phyloP scores from a whole-genome alignment of 2,797 vertebrate genomes.

The Gymnodraco acuticeps region DNA sequence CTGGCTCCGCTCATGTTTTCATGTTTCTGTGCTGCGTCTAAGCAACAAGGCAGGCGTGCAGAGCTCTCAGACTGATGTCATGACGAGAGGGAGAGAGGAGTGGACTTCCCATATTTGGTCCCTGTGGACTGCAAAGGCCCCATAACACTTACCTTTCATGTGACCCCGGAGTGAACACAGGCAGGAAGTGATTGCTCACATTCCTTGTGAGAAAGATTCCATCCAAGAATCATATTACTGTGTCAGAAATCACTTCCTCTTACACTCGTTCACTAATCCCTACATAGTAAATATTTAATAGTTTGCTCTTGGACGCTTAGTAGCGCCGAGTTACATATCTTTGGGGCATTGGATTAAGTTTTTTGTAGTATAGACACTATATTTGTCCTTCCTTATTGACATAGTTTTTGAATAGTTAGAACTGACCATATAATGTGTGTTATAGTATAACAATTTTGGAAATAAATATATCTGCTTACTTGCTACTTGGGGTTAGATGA shows the following conservation, averaged over 20 bases:
- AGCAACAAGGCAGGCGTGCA: slow-evolving; percentile 72
- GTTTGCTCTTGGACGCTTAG: background rate
- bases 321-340: too few species aligned
- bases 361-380: background rate
- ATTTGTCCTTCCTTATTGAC: background rate
- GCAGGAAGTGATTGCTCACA: slow-evolving; percentile 56
- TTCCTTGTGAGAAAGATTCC: slow-evolving; percentile 38
- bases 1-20: slow-evolving; percentile 68
- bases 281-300: background rate
- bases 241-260: background rate
- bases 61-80: slow-evolving; percentile 73
- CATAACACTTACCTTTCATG: slow-evolving; percentile 60
- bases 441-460: background rate
- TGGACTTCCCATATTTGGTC: slow-evolving; percentile 77
- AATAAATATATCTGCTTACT: background rate
- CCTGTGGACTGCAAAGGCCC: slow-evolving; percentile 36
- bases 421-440: background rate
- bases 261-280: background rate
- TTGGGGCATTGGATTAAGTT: background rate
- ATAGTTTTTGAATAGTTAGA: background rate
- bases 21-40: slow-evolving; percentile 65
- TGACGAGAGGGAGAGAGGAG: slow-evolving; percentile 56
- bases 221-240: slow-evolving; percentile 26
- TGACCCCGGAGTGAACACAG: slow-evolving; percentile 54
- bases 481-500: background rate